Evolutionary conservation across 2,113 vertebrate species (phyloP), one percentile per base, ranked within the genome.

Genomic region (Setophaga petechia): DNA sequence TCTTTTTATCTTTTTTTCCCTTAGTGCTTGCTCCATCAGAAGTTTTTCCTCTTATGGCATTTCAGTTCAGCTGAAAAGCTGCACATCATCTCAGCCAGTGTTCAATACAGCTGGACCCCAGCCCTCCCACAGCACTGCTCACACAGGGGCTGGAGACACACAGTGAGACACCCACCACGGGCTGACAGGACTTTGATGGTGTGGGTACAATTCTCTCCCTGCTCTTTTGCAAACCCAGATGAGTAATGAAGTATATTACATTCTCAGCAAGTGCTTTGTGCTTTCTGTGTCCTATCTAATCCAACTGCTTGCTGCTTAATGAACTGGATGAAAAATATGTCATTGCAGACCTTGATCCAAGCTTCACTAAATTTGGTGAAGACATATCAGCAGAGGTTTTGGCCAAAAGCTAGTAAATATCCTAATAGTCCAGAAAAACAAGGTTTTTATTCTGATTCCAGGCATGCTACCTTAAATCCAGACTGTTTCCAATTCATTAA

Each of bases 301-400:
- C 52, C 51, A 58, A 51, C 33, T 20, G 13, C 68, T 91, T 93
- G 73, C 83, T 94, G 83, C 49, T 85, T 89, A 96, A 91, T 84
- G 61, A 96, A 92, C 79, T 89, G 37, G 33, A 77, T 88, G 75
- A 94, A 93, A 95, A 90, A 94, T 73, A 80, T 15, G 44, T 74
- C 78, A 74, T 21, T 35, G 43, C 63, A 96, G 82, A 93, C 59
- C 55, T 74, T 71, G 75, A 94, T 69, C 75, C 77, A 79, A 85
- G 51, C 71, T 83, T 76, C 35, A n/a, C 47, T 67, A 57, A 86
- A 77, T 88, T 61, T 80, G 57, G 47, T 66, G 33, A 72, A 95
- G 55, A 59, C 46, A 10, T 51, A 90, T 23, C 63, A 85, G 62
- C 81, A 91, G 49, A 73, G 21, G 31, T 62, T 59, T 93, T 80